These are phyloP conservation scores for Nothoprocta perdicaria DNA, from an alignment of 2,113 vertebrate genomes.

Conservation along the genomic window DNA sequence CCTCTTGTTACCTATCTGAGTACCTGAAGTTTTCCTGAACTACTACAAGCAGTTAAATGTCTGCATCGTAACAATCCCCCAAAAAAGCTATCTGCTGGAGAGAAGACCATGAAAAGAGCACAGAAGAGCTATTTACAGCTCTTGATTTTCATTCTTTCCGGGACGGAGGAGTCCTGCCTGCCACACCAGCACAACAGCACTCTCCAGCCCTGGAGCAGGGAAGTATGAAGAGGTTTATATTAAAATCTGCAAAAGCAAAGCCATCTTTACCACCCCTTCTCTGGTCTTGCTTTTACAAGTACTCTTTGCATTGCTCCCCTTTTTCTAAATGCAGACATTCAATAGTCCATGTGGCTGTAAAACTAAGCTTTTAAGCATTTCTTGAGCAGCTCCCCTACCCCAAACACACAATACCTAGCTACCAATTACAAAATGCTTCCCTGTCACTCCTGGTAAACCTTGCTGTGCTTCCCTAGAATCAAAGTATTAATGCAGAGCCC, in stretches of 20 bases:
- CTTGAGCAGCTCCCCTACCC: not conserved
- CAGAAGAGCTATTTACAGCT: not conserved
- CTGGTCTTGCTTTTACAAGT: not conserved
- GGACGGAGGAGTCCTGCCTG: not conserved
- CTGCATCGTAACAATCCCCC: not conserved
- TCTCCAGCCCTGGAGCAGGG: not conserved
- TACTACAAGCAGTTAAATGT: not conserved
- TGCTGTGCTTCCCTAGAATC: fast-evolving
- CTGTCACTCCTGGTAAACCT: not conserved
- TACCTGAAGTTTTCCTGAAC: too few species aligned
- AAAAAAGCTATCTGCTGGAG: not conserved
- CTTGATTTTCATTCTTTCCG: not conserved
- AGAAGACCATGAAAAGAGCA: not conserved
- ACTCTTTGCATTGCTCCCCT: not conserved
- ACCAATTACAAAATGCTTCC: not conserved
- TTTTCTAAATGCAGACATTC: not conserved
- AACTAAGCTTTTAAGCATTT: not conserved
- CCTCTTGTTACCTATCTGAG: not conserved
- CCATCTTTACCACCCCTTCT: not conserved
- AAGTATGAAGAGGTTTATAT: fast-evolving
- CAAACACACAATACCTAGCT: not conserved
- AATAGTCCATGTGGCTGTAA: fast-evolving
- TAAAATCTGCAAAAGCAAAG: not conserved
- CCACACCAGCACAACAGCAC: fast-evolving
- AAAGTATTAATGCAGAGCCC: fast-evolving